Percentiles rank a stretch among this genome's conserved stretches.
Evolutionary conservation across 2,888 invertebrate genomes (phyloP).

Genomic region (Microplitis deprimator): DNA sequence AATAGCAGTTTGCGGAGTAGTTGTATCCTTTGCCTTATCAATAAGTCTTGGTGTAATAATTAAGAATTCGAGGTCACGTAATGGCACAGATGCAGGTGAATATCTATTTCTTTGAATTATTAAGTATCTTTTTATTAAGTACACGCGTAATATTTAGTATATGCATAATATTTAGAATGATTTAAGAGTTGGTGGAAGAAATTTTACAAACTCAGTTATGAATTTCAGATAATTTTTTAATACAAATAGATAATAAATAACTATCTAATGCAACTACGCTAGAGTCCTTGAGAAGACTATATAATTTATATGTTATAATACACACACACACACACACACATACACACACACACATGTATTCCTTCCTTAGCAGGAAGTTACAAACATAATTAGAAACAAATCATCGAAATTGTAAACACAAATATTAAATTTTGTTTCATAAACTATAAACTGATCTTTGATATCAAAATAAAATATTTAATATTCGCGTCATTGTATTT

Average conservation of each 20-base stretch:
- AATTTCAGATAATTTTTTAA: not conserved
- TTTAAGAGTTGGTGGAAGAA: not conserved
- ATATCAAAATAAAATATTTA: not conserved
- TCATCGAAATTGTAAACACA: not conserved
- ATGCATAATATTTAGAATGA: not conserved
- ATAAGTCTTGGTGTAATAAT: conserved; percentile 71
- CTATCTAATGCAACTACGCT: not conserved
- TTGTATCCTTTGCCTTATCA: conserved; percentile 77
- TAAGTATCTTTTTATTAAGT: not conserved
- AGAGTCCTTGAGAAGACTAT: not conserved
- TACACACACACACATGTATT: too few relatives aligned
- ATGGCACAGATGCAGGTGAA: conserved; percentile 57
- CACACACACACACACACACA: too few relatives aligned
- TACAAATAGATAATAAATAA: not conserved
- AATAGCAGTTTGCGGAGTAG: conserved; percentile 76
- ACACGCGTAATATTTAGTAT: too few relatives aligned
- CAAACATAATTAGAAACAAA: not conserved
- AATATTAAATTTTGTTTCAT: not conserved
- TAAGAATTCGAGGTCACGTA: conserved; percentile 56
- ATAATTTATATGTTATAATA: conserved; percentile 13
- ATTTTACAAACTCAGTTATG: not conserved
- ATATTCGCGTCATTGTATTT: not conserved
- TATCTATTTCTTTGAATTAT: conserved; percentile 38
- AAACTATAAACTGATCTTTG: not conserved
- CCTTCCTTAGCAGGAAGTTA: too few relatives aligned